These are phyloP conservation scores for Chelidonichthys spinosus DNA, from an alignment of 2,797 vertebrate genomes.

Conservation along the genomic window DNA sequence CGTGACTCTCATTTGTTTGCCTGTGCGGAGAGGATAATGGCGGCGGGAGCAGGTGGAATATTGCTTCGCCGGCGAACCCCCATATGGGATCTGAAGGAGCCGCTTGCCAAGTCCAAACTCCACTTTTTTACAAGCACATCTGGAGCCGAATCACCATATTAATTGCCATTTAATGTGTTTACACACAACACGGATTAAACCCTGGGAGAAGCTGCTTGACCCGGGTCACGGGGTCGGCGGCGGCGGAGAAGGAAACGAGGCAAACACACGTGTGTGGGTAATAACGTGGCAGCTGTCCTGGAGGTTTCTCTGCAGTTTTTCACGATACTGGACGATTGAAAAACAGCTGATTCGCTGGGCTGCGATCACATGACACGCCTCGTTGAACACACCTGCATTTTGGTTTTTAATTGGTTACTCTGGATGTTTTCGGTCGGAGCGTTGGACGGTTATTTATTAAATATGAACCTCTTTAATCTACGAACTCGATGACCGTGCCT, in stretches of 20 bases:
- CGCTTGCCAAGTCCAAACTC: conserved; percentile 75
- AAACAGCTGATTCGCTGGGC: conserved; percentile 47
- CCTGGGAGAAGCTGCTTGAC: conserved; percentile 67
- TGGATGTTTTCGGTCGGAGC: conserved; percentile 49
- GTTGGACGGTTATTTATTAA: no score
- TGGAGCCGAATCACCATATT: conserved; percentile 81
- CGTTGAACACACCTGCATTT: conserved; percentile 61
- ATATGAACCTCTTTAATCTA: no score
- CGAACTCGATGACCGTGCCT: no score
- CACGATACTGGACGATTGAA: not conserved
- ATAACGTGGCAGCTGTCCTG: conserved; percentile 49
- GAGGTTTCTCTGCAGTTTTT: conserved; percentile 25
- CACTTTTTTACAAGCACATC: conserved; percentile 81
- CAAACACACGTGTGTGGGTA: conserved; percentile 42
- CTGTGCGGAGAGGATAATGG: conserved; percentile 68
- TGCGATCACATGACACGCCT: conserved; percentile 37
- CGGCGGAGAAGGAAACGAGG: conserved; percentile 43
- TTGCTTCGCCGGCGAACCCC: conserved; percentile 69
- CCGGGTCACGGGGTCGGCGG: conserved; percentile 56
- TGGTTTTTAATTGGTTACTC: conserved; percentile 48
- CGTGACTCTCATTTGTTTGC: conserved; percentile 74
- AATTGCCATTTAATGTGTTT: conserved; percentile 81
- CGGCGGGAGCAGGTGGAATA: conserved; percentile 78
- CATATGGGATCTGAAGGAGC: conserved; percentile 68
- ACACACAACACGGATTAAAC: conserved; percentile 76